Conservation (phyloP, 2,797 vertebrate genomes). For the Chaetophractus vellerosus region DNA sequence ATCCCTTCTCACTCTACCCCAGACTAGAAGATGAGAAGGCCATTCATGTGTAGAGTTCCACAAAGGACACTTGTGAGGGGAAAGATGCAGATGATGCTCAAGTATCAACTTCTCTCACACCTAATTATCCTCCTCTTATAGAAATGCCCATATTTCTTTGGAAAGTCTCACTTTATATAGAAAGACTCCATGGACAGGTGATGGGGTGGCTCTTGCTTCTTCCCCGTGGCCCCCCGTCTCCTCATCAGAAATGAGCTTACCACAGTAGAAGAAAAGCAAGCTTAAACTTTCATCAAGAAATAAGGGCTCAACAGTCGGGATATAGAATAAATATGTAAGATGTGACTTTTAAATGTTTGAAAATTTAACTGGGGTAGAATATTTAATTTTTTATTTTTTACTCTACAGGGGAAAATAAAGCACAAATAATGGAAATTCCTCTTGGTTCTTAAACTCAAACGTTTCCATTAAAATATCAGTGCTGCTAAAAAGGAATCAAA, state of each 20-base stretch:
- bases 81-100: not conserved
- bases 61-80: not conserved
- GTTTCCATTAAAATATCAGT: conserved; percentile 38
- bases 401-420: conserved; percentile 19
- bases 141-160: not conserved
- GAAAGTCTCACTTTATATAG: not conserved
- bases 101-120: not conserved
- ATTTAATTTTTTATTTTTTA: conserved; percentile 13
- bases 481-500: conserved; percentile 2
- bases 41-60: not conserved
- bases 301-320: not conserved
- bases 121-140: not conserved
- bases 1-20: not conserved
- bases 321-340: not conserved
- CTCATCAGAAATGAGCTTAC: not conserved
- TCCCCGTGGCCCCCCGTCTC: fast-evolving
- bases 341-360: conserved; percentile 50
- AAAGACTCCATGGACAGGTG: not conserved
- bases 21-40: not conserved
- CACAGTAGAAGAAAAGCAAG: not conserved
- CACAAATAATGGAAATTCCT: conserved; percentile 21
- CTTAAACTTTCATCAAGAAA: conserved; percentile 7
- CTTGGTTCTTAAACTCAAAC: conserved; percentile 29
- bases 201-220: not conserved
- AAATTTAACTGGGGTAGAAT: not conserved